These are phyloP conservation scores for Melanotaenia maccullochi DNA, from an alignment of 2,797 vertebrate genomes.

Conservation along the genomic window DNA sequence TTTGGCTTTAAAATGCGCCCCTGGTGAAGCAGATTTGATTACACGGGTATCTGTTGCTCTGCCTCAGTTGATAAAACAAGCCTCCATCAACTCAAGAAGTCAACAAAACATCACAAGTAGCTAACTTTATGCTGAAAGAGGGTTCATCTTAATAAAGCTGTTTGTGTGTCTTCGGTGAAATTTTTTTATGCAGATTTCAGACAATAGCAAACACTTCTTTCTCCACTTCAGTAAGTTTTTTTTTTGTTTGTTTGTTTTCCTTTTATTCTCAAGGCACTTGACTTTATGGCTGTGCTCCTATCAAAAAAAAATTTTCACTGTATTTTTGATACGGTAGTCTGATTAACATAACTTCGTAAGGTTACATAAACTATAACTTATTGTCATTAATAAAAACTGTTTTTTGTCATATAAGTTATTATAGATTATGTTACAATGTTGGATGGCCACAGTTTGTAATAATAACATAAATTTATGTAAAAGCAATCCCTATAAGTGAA, in stretches of 20 bases:
- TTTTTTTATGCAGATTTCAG: background rate
- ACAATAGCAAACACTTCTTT: background rate
- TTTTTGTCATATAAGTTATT: background rate
- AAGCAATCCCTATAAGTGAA: background rate
- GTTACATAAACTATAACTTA: background rate
- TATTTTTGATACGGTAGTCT: background rate
- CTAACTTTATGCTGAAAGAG: background rate
- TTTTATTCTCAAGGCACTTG: no score
- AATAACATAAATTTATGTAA: background rate
- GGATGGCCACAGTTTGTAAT: background rate
- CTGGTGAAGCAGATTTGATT: slow-evolving; percentile 76
- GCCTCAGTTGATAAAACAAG: slow-evolving; percentile 70
- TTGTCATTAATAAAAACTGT: background rate
- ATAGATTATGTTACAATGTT: background rate
- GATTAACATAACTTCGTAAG: background rate
- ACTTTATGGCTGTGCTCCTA: background rate
- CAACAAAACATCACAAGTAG: slow-evolving; percentile 49
- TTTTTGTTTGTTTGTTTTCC: background rate
- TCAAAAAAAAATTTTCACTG: background rate
- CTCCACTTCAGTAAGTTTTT: background rate
- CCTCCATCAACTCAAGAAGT: slow-evolving; percentile 66
- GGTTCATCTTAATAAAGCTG: slow-evolving; percentile 5
- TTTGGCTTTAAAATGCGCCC: slow-evolving; percentile 66
- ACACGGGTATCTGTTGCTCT: slow-evolving; percentile 77
- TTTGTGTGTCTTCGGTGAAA: slow-evolving; percentile 5